Conservation (phyloP, 2,113 vertebrate species). For the Microtus ochrogaster region DNA sequence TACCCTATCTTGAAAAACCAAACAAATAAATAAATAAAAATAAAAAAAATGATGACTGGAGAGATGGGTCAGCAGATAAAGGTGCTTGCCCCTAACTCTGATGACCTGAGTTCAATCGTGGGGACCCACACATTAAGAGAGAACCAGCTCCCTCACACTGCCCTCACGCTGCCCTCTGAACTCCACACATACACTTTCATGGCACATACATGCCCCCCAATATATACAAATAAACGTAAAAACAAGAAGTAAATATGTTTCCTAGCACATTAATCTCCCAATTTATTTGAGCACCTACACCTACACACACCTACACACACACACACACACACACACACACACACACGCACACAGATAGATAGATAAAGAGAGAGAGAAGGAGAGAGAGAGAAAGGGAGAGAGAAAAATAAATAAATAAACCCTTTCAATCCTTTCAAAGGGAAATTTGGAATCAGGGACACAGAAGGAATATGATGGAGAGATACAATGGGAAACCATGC, state of each 20-base stretch:
- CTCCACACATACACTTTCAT: not conserved
- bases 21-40: not conserved
- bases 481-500: not conserved
- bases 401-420: not conserved
- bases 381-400: not conserved
- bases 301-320: too few species aligned
- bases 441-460: not conserved
- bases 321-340: not conserved
- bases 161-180: not conserved
- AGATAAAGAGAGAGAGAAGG: too few species aligned
- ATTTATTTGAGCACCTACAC: not conserved
- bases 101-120: not conserved
- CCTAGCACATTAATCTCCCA: not conserved
- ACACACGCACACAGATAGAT: not conserved
- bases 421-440: not conserved
- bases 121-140: not conserved
- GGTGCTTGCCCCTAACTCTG: not conserved
- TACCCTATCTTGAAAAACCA: not conserved
- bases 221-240: not conserved
- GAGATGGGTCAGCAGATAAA: not conserved
- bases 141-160: not conserved
- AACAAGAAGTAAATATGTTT: not conserved
- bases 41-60: not conserved
- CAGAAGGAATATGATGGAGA: not conserved
- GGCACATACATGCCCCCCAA: not conserved